Conservation (phyloP, 2,113 vertebrate species). For the Otocyon megalotis region DNA sequence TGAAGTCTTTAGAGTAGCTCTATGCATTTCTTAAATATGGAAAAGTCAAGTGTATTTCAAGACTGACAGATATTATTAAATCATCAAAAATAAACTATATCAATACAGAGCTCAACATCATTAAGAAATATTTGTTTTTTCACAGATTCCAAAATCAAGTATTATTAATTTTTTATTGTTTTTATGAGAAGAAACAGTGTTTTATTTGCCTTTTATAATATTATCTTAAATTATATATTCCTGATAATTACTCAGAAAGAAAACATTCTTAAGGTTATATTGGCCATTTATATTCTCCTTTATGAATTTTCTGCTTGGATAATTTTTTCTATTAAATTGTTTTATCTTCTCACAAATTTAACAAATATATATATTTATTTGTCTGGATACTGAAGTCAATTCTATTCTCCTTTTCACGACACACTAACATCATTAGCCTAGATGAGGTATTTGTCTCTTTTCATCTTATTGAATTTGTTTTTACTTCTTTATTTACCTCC, state of each 20-base stretch:
- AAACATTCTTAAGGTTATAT: background rate
- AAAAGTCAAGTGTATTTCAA: background rate
- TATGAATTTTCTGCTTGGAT: background rate
- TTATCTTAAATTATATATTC: background rate
- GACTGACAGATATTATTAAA: background rate
- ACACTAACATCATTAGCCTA: background rate
- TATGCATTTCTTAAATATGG: background rate
- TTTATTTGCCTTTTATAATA: background rate
- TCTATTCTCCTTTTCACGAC: background rate
- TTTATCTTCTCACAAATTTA: background rate
- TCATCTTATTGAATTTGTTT: background rate
- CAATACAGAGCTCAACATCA: background rate
- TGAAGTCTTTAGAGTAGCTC: background rate
- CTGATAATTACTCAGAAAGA: background rate
- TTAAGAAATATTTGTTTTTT: constrained; percentile 3
- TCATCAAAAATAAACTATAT: background rate
- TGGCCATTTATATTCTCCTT: background rate
- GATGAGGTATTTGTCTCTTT: background rate
- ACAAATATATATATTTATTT: background rate
- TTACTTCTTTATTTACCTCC: background rate
- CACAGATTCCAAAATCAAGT: background rate
- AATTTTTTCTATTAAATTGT: background rate
- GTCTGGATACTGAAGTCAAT: background rate
- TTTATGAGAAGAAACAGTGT: background rate
- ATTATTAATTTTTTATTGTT: background rate